Conservation (phyloP, 2,113 vertebrate species). For the Lonchura striata region DNA sequence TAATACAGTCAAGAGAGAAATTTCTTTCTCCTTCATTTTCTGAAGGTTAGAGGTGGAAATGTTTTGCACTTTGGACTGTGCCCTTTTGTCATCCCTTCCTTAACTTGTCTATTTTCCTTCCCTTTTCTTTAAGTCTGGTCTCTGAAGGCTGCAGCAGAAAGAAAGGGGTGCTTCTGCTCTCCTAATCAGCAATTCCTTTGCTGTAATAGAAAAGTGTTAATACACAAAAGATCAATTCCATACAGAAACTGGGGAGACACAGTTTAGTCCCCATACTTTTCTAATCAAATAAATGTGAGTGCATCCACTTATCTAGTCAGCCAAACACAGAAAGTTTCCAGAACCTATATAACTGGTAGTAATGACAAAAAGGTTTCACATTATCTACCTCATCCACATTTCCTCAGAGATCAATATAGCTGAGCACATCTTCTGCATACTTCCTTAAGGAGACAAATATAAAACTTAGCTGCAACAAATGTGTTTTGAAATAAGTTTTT, state of each 20-base stretch:
- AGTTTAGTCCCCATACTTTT: constrained; percentile 35
- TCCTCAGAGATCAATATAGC: constrained; percentile 63
- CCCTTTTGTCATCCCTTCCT: neutral
- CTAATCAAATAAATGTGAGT: constrained; percentile 45
- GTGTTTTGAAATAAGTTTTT: constrained; percentile 41
- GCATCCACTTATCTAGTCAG: constrained; percentile 59
- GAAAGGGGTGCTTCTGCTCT: neutral
- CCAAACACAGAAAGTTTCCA: constrained; percentile 55
- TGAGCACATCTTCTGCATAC: constrained; percentile 61
- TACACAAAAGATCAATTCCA: constrained; percentile 32
- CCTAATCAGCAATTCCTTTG: neutral
- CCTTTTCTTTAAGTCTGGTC: neutral
- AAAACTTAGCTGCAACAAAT: constrained; percentile 51
- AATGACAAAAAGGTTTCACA: constrained; percentile 65
- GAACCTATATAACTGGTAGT: constrained; percentile 51
- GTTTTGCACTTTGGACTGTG: neutral
- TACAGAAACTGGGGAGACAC: neutral
- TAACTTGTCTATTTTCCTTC: neutral
- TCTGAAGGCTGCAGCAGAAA: neutral
- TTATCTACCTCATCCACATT: constrained; percentile 67
- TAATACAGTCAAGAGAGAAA: neutral
- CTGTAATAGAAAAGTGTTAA: constrained; percentile 1
- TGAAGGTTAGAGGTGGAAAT: neutral
- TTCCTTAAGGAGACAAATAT: constrained; percentile 52
- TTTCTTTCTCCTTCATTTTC: neutral